phyloP scores from a whole-genome alignment of 2,113 vertebrate genomes.

The Kryptolebias marmoratus region DNA sequence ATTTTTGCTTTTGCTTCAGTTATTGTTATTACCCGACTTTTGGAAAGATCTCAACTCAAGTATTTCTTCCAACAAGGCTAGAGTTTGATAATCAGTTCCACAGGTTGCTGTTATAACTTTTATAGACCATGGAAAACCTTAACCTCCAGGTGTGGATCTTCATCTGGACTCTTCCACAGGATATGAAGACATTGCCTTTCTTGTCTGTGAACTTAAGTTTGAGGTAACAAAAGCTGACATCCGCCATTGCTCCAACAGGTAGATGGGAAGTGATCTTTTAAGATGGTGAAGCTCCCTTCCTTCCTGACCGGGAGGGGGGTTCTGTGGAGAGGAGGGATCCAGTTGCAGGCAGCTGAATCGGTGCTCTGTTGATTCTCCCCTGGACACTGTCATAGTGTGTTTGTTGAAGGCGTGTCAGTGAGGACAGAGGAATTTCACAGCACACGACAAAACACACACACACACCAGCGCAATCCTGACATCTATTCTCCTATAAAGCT shows the following conservation, averaged over 20 bases:
- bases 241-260: constrained; percentile 59
- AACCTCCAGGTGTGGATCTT: constrained; percentile 37
- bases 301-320: constrained; percentile 65
- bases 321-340: constrained; percentile 71
- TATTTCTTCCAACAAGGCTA: neutral
- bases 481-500: constrained; percentile 19
- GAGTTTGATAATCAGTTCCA: constrained; percentile 35
- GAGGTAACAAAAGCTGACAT: constrained; percentile 68
- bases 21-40: too few species aligned
- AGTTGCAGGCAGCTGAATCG: constrained; percentile 78
- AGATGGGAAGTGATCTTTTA: constrained; percentile 73
- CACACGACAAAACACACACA: constrained; percentile 56
- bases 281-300: constrained; percentile 62
- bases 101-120: constrained; percentile 24
- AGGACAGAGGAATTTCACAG: constrained; percentile 80
- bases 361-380: constrained; percentile 78
- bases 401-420: constrained; percentile 77
- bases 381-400: constrained; percentile 78
- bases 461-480: constrained; percentile 19
- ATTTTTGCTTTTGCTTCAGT: too few species aligned
- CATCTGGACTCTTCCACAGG: constrained; percentile 25
- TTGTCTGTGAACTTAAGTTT: constrained; percentile 51
- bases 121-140: constrained; percentile 50
- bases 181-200: constrained; percentile 50
- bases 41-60: too few species aligned